Evolutionary conservation across 2,113 vertebrate genomes (phyloP).

Genomic region (Nothobranchius kuhntae): DNA sequence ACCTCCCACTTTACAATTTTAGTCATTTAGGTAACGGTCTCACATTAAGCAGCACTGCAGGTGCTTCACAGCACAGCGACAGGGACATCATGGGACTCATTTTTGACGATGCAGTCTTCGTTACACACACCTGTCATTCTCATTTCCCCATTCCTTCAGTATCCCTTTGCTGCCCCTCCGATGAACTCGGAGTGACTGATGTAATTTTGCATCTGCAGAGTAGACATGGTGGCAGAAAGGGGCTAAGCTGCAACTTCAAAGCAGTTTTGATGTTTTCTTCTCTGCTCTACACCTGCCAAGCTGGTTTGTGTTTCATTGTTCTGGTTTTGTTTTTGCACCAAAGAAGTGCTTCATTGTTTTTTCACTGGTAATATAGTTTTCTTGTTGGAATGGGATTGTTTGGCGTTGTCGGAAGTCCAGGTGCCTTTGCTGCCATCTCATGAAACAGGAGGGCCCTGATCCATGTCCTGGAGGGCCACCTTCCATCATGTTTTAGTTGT

Average conservation of each 20-base stretch:
- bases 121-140: neutral
- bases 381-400: no score
- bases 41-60: conserved; percentile 5
- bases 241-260: conserved; percentile 47
- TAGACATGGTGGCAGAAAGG: conserved; percentile 20
- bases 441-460: no score
- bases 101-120: conserved; percentile 1
- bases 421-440: no score
- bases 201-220: conserved; percentile 5
- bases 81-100: conserved; percentile 2
- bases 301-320: conserved; percentile 18
- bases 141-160: neutral
- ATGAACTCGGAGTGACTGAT: conserved; percentile 9
- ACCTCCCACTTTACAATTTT: conserved; percentile 21
- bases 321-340: conserved; percentile 15
- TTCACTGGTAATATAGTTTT: neutral
- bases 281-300: conserved; percentile 27
- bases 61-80: neutral
- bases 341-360: conserved; percentile 11
- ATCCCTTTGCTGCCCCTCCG: neutral
- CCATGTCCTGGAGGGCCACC: no score
- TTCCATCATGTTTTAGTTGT: no score
- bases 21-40: conserved; percentile 24
- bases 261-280: conserved; percentile 15
- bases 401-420: no score